Percentiles rank a stretch among this genome's conserved stretches.
These are phyloP conservation scores for Drosophila anomelani DNA, from an alignment of 2,888 invertebrate species.

Conservation along the genomic window DNA sequence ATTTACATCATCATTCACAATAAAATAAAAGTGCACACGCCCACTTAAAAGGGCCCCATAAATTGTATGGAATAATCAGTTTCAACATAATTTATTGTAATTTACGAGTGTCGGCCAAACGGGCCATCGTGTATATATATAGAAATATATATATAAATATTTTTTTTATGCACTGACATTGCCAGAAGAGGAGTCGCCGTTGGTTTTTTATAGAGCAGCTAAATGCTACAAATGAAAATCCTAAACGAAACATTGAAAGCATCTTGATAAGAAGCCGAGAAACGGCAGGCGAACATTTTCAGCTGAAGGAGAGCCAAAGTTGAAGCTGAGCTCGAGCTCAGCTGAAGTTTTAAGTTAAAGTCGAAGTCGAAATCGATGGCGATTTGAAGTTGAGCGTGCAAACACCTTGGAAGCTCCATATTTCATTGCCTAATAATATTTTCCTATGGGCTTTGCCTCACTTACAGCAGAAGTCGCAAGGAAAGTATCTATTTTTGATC, in stretches of 20 bases:
- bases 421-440: slow-evolving; percentile 74
- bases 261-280: slow-evolving; percentile 70
- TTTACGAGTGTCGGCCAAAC: slow-evolving; percentile 75
- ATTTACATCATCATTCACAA: slow-evolving; percentile 81
- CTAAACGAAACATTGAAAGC: slow-evolving; percentile 80
- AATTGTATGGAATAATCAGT: slow-evolving; percentile 80
- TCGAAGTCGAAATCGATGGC: slow-evolving; percentile 33
- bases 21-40: slow-evolving; percentile 81
- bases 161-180: slow-evolving; percentile 62
- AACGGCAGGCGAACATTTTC: slow-evolving; percentile 42
- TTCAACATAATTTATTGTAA: slow-evolving; percentile 80
- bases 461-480: slow-evolving; percentile 10
- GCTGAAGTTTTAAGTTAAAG: slow-evolving; percentile 5
- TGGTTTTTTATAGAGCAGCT: slow-evolving; percentile 68
- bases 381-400: slow-evolving; percentile 62
- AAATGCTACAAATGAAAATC: slow-evolving; percentile 80
- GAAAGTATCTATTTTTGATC: background rate
- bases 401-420: slow-evolving; percentile 73
- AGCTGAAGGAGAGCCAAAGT: slow-evolving; percentile 20
- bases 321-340: slow-evolving; percentile 9
- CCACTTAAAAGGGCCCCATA: slow-evolving; percentile 79
- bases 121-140: slow-evolving; percentile 50
- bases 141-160: slow-evolving; percentile 12
- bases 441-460: slow-evolving; percentile 48
- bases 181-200: slow-evolving; percentile 49